phyloP scores from a whole-genome alignment of 2,113 vertebrate species.

The Lagopus muta region DNA sequence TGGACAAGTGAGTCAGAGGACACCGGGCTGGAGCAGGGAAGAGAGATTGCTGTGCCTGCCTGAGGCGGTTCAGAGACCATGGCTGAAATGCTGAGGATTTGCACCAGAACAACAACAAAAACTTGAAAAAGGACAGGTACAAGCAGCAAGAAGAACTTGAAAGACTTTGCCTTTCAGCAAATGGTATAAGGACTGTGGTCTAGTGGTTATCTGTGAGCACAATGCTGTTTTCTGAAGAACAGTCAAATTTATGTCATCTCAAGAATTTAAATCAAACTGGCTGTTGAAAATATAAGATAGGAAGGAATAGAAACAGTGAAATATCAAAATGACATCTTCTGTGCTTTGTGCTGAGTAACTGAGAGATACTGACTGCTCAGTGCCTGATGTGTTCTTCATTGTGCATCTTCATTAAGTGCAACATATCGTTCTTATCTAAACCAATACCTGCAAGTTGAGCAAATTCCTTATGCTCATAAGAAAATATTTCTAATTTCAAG shows the following conservation, averaged over 20 bases:
- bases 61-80: background rate
- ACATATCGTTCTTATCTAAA: background rate
- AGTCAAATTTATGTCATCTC: background rate
- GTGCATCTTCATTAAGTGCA: background rate
- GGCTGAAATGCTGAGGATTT: background rate
- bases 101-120: background rate
- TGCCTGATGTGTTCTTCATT: background rate
- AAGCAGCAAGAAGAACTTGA: background rate
- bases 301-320: background rate
- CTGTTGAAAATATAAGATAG: background rate
- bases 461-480: background rate
- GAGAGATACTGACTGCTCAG: background rate
- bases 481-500: conserved; percentile 20
- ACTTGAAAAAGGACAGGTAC: background rate
- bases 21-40: background rate
- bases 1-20: background rate
- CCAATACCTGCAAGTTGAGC: background rate
- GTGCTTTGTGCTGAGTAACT: background rate
- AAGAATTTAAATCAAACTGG: background rate
- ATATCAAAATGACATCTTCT: background rate
- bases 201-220: background rate
- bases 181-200: background rate
- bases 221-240: background rate
- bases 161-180: background rate
- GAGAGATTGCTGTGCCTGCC: background rate